phyloP scores from a whole-genome alignment of 2,888 invertebrate genomes.

The Rhagium mordax region DNA sequence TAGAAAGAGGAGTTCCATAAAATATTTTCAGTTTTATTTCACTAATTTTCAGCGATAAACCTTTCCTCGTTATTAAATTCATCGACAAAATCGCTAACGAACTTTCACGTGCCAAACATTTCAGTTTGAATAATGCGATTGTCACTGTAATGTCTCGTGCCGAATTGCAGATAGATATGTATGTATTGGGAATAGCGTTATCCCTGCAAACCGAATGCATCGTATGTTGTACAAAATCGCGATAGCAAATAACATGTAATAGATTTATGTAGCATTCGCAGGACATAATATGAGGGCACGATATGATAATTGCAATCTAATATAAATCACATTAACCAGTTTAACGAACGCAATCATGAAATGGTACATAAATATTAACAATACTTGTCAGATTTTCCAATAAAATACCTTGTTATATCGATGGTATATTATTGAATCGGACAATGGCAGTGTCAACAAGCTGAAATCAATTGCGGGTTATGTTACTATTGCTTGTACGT shows the following conservation, averaged over 20 bases:
- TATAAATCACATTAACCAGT: slow-evolving; percentile 61
- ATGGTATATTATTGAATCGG: slow-evolving; percentile 47
- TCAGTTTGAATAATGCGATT: not conserved
- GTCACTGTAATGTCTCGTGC: not conserved
- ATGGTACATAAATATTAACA: slow-evolving; percentile 62
- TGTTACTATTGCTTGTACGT: slow-evolving; percentile 3
- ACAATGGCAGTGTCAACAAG: slow-evolving; percentile 53
- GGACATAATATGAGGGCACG: slow-evolving; percentile 46
- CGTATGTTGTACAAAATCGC: slow-evolving; percentile 33
- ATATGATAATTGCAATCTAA: slow-evolving; percentile 61
- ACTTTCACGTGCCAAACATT: too few species aligned
- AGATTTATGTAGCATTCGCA: slow-evolving; percentile 48
- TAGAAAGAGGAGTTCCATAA: too few species aligned
- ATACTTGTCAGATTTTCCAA: slow-evolving; percentile 62
- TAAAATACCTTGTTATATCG: slow-evolving; percentile 51
- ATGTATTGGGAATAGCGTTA: not conserved
- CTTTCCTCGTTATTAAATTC: too few species aligned
- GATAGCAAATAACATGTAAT: slow-evolving; percentile 44
- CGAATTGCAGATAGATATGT: not conserved
- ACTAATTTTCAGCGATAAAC: too few species aligned
- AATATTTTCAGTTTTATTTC: too few species aligned
- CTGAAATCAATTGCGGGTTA: slow-evolving; percentile 42
- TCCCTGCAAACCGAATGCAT: slow-evolving; percentile 5
- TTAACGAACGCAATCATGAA: slow-evolving; percentile 59
- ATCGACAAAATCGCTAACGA: too few species aligned